Base-by-base conservation (phyloP, 2,888 invertebrate species). In the Plemyria rubiginata region DNA sequence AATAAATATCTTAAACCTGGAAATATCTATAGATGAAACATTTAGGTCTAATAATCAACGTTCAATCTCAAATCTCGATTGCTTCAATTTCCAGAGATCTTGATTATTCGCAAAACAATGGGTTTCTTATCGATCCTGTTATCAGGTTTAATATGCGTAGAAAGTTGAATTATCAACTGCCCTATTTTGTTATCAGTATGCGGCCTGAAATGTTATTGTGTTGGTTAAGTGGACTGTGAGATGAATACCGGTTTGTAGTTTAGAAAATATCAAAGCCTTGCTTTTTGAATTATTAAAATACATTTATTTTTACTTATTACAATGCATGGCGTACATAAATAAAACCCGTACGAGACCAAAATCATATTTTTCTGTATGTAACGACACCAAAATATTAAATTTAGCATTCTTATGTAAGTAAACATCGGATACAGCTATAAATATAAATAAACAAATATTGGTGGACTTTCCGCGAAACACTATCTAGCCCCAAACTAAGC, bases 91-190 rank as follows among this genome's bases (percentile, higher is more conserved):
- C 45, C 12, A 53, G 32, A 54, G 60, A 91, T 79, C 54, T 56
- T 60, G 65, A 62, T 80, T 80, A 80, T 82, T 82, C 66, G 56
- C 80, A 87, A 91, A 91, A 92, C 91, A 90, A 77, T 86, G 70
- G 66, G 57, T 57, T 60, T 62, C 73, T 88, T 91, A 92, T 91
- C 89, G 79, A 60, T 54, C 62, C 68, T 74, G 79, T 82, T 92
- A 92, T 92, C 92, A 84, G 70, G 79, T 85, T 88, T 92, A 92
- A 92, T 92, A 85, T 85, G 89, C 92, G 90, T 92, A 85, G 85
- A 90, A 89, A 92, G 86, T 86, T 81, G 74, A 75, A 74, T 90
- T 91, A 89, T 89, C 89, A 80, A 77, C 65, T 89, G 91, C 84
- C 85, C 91, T 83, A 90, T 79, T 91, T 91, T 73, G 82, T 87